Evolutionary conservation across 2,797 vertebrate species (phyloP).

Genomic region (Acrocephalus scirpaceus): DNA sequence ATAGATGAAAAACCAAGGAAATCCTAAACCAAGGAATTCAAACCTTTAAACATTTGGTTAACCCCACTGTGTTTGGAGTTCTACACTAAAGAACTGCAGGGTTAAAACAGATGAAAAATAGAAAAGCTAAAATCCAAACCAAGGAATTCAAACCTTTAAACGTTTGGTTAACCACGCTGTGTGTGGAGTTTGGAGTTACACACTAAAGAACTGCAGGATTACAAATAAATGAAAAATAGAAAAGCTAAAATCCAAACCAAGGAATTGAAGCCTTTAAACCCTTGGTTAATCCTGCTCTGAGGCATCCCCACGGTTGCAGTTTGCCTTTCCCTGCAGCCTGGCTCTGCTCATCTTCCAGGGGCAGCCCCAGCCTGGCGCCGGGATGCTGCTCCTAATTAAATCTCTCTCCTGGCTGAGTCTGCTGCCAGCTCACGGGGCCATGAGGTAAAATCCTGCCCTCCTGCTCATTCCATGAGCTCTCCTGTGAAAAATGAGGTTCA

Average conservation of each 20-base stretch:
- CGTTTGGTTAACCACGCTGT: neutral
- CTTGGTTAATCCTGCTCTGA: too few relatives aligned
- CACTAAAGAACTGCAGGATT: too few relatives aligned
- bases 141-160: neutral
- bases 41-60: too few relatives aligned
- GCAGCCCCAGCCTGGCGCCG: neutral
- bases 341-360: neutral
- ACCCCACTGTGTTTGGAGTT: neutral
- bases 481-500: too few relatives aligned
- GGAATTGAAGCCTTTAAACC: too few relatives aligned
- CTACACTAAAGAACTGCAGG: neutral
- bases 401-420: neutral
- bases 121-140: neutral
- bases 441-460: neutral
- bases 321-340: too few relatives aligned
- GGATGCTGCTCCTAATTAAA: neutral
- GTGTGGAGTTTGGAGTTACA: too few relatives aligned
- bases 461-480: neutral
- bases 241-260: too few relatives aligned
- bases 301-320: too few relatives aligned
- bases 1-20: too few relatives aligned
- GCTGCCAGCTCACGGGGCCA: neutral
- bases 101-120: fast-evolving
- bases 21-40: too few relatives aligned
- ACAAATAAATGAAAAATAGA: too few relatives aligned